Percentiles rank a stretch among this genome's conserved stretches.
Conservation (phyloP, 2,888 invertebrate species). For the Myathropa florea region DNA sequence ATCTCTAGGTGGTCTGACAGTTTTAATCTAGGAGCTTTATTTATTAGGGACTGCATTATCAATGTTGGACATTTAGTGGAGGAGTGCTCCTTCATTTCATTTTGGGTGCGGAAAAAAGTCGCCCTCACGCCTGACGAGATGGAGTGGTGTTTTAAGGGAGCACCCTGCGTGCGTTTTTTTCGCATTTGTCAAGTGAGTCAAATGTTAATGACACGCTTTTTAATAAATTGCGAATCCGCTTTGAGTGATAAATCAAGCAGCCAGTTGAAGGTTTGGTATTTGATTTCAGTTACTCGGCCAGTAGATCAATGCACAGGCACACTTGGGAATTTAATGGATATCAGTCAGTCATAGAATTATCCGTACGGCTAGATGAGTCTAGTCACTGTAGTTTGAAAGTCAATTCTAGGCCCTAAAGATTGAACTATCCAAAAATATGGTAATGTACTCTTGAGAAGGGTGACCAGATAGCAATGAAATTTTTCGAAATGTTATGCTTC, state of each 20-base stretch:
- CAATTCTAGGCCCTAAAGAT: too few relatives aligned
- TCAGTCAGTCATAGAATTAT: too few relatives aligned
- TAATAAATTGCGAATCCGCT: not conserved
- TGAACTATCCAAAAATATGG: too few relatives aligned
- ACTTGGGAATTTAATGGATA: too few relatives aligned
- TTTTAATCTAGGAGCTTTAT: slow-evolving; percentile 42
- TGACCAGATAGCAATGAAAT: too few relatives aligned
- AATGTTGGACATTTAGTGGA: not conserved
- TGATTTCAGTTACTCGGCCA: too few relatives aligned
- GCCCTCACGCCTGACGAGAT: not conserved
- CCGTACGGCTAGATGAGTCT: too few relatives aligned
- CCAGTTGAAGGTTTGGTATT: too few relatives aligned
- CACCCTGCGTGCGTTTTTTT: not conserved
- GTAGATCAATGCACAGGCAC: too few relatives aligned
- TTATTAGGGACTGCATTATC: slow-evolving; percentile 11
- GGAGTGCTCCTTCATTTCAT: not conserved
- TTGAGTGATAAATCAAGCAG: not conserved
- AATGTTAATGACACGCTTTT: not conserved
- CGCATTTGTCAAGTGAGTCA: not conserved
- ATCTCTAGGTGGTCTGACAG: slow-evolving; percentile 16
- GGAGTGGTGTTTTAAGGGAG: not conserved
- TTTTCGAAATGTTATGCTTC: too few relatives aligned
- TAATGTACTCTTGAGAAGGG: too few relatives aligned
- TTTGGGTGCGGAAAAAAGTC: not conserved
- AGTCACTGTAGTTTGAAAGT: too few relatives aligned